Conservation (phyloP, 2,888 invertebrate genomes). For the Lobophora halterata region DNA sequence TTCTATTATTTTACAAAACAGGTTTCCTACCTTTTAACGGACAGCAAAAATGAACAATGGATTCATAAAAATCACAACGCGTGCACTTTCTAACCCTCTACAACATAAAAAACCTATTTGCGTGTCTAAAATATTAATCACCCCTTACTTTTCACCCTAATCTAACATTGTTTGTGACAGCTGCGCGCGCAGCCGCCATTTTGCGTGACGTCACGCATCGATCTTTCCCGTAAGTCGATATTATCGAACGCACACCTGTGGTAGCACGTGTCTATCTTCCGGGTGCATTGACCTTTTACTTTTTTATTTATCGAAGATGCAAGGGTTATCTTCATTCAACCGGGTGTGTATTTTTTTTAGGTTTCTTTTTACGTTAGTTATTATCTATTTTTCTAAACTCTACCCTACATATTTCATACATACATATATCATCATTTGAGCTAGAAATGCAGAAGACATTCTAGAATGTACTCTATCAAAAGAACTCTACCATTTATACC, state of each 20-base stretch:
- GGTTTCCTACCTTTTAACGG: too few species aligned
- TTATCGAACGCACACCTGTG: slow-evolving; percentile 74
- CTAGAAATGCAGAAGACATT: too few species aligned
- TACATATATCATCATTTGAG: too few species aligned
- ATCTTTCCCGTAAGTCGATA: slow-evolving; percentile 63
- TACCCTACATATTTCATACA: too few species aligned
- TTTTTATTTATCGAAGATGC: slow-evolving; percentile 34
- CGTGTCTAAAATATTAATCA: slow-evolving; percentile 45
- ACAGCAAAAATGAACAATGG: slow-evolving; percentile 12
- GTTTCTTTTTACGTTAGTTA: slow-evolving; percentile 1
- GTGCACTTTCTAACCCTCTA: slow-evolving; percentile 18
- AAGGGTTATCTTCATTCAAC: slow-evolving; percentile 15
- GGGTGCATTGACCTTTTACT: slow-evolving; percentile 59
- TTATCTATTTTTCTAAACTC: not conserved
- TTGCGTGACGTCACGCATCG: slow-evolving; percentile 71
- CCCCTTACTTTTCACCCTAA: slow-evolving; percentile 58
- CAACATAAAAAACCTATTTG: slow-evolving; percentile 39
- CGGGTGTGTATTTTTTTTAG: slow-evolving; percentile 2
- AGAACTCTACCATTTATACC: too few species aligned
- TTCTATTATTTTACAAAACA: slow-evolving; percentile 10
- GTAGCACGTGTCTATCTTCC: slow-evolving; percentile 62
- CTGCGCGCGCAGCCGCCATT: slow-evolving; percentile 63
- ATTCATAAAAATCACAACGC: slow-evolving; percentile 14
- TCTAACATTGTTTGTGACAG: slow-evolving; percentile 61
- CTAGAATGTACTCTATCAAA: too few species aligned